A percentile compares a stretch with the other conserved stretches of the same genome.
Conservation (phyloP, 2,113 vertebrate species). For the Zingel zingel region DNA sequence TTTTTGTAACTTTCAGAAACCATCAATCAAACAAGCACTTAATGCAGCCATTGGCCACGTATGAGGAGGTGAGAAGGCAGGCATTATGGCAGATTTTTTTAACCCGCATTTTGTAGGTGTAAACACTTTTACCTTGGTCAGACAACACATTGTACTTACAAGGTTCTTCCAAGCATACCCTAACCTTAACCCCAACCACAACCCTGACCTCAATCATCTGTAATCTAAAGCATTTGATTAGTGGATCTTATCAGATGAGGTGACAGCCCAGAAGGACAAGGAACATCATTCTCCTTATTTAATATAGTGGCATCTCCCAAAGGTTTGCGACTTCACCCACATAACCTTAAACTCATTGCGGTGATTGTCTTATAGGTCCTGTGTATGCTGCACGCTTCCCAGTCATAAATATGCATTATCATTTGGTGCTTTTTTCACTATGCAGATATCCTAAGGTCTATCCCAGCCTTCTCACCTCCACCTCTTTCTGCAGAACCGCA, state of each 20-base stretch:
- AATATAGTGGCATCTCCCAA: constrained; percentile 1
- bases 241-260: constrained; percentile 34
- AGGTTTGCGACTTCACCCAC: constrained; percentile 23
- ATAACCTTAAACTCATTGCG: constrained; percentile 33
- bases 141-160: neutral
- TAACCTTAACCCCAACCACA: constrained; percentile 8
- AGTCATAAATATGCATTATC: constrained; percentile 5
- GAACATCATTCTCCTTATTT: constrained; percentile 23
- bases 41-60: neutral
- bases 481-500: neutral
- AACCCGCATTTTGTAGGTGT: neutral
- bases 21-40: neutral
- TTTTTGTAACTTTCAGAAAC: neutral
- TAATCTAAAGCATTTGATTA: constrained; percentile 40
- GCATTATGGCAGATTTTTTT: neutral
- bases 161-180: neutral
- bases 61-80: neutral
- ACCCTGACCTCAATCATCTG: constrained; percentile 14
- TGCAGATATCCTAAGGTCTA: neutral
- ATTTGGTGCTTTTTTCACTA: neutral
- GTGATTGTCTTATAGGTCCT: constrained; percentile 29
- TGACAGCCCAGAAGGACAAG: constrained; percentile 46
- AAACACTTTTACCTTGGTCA: neutral
- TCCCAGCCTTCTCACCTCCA: constrained; percentile 1
- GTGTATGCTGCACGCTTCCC: constrained; percentile 8